These are phyloP conservation scores for Eilema griseolum DNA, from an alignment of 2,888 invertebrate species.

Conservation along the genomic window DNA sequence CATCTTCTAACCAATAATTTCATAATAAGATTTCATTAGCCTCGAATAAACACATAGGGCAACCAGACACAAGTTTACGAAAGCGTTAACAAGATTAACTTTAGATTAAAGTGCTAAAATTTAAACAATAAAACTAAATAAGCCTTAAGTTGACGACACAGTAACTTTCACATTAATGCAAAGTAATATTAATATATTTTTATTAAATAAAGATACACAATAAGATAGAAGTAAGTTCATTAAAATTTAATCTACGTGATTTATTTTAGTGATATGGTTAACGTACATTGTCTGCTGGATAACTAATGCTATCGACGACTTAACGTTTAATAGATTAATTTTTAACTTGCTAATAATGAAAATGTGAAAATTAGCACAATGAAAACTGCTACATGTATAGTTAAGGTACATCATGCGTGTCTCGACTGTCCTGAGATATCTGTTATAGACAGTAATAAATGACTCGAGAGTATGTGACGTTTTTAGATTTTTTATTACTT, in stretches of 20 bases:
- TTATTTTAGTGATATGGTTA: too few relatives aligned
- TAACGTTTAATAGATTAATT: too few relatives aligned
- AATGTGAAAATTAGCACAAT: too few relatives aligned
- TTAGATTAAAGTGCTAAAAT: not conserved
- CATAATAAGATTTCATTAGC: conserved; percentile 13
- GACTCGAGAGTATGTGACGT: not conserved
- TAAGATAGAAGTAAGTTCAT: too few relatives aligned
- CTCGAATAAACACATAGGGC: not conserved
- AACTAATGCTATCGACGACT: too few relatives aligned
- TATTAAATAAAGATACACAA: too few relatives aligned
- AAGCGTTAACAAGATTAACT: not conserved
- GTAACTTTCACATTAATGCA: too few relatives aligned
- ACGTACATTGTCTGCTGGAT: too few relatives aligned
- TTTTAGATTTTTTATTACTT: not conserved
- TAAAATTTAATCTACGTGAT: too few relatives aligned
- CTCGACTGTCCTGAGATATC: not conserved
- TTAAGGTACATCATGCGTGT: not conserved
- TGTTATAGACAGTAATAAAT: not conserved
- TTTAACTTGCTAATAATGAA: too few relatives aligned
- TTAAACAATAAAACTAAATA: not conserved
- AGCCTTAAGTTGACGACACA: not conserved
- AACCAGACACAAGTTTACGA: not conserved
- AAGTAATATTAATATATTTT: too few relatives aligned
- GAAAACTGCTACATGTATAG: too few relatives aligned
- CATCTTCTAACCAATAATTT: conserved; percentile 13